Evolutionary conservation across 2,113 vertebrate species (phyloP).

Genomic region (Myiagra hebetior): DNA sequence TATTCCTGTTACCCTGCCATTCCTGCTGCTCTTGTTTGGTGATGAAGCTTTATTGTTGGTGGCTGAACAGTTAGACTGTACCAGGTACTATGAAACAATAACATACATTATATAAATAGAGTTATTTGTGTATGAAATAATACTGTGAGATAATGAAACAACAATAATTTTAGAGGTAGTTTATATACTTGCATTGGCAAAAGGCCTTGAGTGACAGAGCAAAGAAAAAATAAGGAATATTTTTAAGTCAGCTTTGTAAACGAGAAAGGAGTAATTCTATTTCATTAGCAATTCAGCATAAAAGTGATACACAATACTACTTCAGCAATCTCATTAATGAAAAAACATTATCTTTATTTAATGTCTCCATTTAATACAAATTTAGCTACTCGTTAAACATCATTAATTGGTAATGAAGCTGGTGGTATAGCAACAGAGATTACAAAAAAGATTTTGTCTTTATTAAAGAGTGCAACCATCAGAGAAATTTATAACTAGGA

Average conservation of each 20-base stretch:
- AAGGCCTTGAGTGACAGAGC: background rate
- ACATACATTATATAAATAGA: background rate
- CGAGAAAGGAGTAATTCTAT: conserved; percentile 21
- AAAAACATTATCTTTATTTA: conserved; percentile 65
- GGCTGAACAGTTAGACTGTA: background rate
- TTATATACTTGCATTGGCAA: background rate
- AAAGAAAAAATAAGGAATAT: background rate
- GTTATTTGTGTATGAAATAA: background rate
- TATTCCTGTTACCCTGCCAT: background rate
- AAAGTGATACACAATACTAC: conserved; percentile 45
- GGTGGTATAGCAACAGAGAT: conserved; percentile 37
- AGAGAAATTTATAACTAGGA: background rate
- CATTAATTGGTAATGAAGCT: conserved; percentile 67
- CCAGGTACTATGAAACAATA: background rate
- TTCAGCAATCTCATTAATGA: conserved; percentile 67
- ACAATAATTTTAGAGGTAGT: background rate
- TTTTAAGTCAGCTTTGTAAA: background rate
- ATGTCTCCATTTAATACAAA: conserved; percentile 53
- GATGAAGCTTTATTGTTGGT: background rate
- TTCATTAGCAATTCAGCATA: conserved; percentile 62
- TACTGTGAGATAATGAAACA: background rate
- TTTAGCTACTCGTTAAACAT: conserved; percentile 62
- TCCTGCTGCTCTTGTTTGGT: background rate
- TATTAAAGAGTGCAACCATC: background rate
- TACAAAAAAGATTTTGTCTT: background rate